Conservation (phyloP, 2,888 invertebrate species). For the Syrista parreyssii region DNA sequence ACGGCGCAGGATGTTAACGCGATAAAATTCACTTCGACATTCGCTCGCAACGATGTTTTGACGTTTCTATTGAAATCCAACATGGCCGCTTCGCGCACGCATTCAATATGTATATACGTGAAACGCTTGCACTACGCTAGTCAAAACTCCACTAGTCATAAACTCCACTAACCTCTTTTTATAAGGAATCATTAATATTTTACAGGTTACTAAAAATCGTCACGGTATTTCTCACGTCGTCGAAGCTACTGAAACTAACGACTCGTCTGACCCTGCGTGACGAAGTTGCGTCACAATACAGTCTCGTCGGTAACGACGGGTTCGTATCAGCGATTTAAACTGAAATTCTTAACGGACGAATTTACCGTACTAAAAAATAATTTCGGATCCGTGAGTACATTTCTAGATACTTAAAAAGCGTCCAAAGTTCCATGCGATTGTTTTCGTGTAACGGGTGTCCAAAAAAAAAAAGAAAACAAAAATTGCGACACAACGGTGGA, state of each 20-base stretch:
- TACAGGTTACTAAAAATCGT: not conserved
- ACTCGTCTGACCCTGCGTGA: not conserved
- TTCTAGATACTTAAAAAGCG: not conserved
- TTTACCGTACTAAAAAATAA: not conserved
- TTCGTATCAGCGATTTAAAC: slow-evolving; percentile 18
- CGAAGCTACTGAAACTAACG: not conserved
- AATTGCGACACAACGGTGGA: slow-evolving; percentile 43
- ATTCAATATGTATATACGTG: not conserved
- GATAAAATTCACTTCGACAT: not conserved
- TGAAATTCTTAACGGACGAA: not conserved
- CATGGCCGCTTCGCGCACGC: not conserved
- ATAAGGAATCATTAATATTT: not conserved
- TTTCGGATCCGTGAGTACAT: not conserved
- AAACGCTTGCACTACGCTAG: not conserved
- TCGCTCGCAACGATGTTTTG: not conserved
- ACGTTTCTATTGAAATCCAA: not conserved
- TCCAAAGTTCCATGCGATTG: not conserved
- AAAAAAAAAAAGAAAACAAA: not conserved
- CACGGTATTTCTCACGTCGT: not conserved
- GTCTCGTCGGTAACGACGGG: slow-evolving; percentile 2
- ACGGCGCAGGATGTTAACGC: slow-evolving; percentile 4
- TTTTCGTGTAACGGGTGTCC: not conserved
- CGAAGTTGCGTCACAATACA: not conserved
- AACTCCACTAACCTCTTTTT: not conserved
- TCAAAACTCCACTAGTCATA: not conserved